Evolutionary conservation across 2,113 vertebrate species (phyloP).

Genomic region (Heterotilapia buettikoferi): DNA sequence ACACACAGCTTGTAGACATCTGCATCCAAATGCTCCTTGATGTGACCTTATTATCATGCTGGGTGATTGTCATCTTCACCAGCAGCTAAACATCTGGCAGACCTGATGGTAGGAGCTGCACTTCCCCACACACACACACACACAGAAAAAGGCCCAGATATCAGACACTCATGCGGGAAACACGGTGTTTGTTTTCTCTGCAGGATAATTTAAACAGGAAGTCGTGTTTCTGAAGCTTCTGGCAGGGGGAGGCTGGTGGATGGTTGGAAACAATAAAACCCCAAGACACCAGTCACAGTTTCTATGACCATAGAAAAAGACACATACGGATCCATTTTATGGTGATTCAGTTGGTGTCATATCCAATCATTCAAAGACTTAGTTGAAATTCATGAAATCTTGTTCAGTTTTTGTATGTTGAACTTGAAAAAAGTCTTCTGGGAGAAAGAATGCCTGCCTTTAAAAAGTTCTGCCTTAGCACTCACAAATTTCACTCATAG

Average conservation of each 20-base stretch:
- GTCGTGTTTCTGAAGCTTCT: background rate
- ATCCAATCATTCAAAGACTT: background rate
- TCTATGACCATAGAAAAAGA: background rate
- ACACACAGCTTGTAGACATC: slow-evolving; percentile 27
- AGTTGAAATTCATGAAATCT: background rate
- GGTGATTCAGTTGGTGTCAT: background rate
- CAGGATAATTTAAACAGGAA: background rate
- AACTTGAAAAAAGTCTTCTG: background rate
- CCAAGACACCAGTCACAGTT: background rate
- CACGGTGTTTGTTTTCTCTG: background rate
- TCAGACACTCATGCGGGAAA: background rate
- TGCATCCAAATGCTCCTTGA: slow-evolving; percentile 30
- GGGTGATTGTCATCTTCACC: slow-evolving; percentile 24
- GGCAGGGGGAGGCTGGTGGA: background rate
- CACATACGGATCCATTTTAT: background rate
- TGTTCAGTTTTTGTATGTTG: background rate
- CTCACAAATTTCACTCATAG: background rate
- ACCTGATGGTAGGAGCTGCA: background rate
- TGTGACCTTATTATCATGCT: slow-evolving; percentile 44
- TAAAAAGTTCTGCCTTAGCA: background rate
- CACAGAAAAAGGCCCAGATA: background rate
- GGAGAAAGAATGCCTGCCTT: background rate
- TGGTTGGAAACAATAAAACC: background rate
- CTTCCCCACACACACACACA: background rate
- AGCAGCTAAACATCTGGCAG: slow-evolving; percentile 49